Conservation (phyloP, 1,140 invertebrate species). For the Pogonus chalceus region DNA sequence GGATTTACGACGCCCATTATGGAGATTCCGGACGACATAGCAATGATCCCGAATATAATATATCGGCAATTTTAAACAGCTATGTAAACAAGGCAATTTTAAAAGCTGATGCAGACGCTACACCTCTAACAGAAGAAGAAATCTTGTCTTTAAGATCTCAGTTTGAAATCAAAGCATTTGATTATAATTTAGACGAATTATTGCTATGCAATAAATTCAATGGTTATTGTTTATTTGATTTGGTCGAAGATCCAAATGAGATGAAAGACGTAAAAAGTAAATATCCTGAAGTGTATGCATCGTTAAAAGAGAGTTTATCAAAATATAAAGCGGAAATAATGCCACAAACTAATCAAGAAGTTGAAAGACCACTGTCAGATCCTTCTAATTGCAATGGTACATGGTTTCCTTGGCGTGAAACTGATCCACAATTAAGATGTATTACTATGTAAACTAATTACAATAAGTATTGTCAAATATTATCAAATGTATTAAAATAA, state of each 20-base stretch:
- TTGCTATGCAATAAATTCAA: constrained; percentile 43
- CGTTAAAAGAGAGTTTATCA: constrained; percentile 25
- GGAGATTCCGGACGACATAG: constrained; percentile 55
- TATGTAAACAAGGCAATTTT: constrained; percentile 40
- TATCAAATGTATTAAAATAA: too few species aligned
- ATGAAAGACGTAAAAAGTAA: constrained; percentile 55
- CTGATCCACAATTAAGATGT: too few species aligned
- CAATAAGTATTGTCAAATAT: too few species aligned
- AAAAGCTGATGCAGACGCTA: background rate
- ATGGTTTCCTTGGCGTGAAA: constrained; percentile 39
- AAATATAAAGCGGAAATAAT: constrained; percentile 26
- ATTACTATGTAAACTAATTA: too few species aligned
- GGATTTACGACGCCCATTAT: constrained; percentile 68
- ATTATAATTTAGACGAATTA: background rate
- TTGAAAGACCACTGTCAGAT: constrained; percentile 34
- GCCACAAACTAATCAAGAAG: constrained; percentile 23
- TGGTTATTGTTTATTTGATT: constrained; percentile 67
- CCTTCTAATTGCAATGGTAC: constrained; percentile 31
- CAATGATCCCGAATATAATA: constrained; percentile 39
- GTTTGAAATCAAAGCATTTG: constrained; percentile 21
- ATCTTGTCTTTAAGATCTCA: constrained; percentile 33
- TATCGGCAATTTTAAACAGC: constrained; percentile 36
- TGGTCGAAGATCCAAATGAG: constrained; percentile 76
- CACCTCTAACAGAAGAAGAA: constrained; percentile 29
- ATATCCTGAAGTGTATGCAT: constrained; percentile 25